A percentile compares a stretch with the other conserved stretches of the same genome.
phyloP scores from a whole-genome alignment of 2,113 vertebrate genomes.

The Melanerpes aurifrons region DNA sequence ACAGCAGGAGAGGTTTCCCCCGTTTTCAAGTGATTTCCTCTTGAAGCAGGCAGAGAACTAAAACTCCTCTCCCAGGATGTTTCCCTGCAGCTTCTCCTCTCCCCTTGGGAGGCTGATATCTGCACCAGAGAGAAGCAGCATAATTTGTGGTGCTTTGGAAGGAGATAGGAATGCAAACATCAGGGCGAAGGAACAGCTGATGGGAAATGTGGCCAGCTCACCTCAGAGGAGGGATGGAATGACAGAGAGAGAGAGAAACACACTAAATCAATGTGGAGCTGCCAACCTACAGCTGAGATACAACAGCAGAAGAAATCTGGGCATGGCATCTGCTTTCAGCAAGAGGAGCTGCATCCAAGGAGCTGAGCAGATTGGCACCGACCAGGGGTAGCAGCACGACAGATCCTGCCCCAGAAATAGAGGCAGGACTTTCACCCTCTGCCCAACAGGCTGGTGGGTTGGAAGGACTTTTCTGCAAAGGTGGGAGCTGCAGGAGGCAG shows the following conservation, averaged over 20 bases:
- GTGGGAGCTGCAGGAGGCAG: not conserved
- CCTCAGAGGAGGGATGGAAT: constrained; percentile 39
- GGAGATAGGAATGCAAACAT: not conserved
- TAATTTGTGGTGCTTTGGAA: not conserved
- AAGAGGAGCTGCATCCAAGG: not conserved
- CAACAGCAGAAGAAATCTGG: constrained; percentile 46
- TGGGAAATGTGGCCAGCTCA: constrained; percentile 8
- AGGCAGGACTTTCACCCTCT: not conserved
- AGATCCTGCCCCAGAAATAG: constrained; percentile 23
- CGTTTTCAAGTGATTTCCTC: not conserved
- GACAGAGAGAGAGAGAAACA: constrained; percentile 21
- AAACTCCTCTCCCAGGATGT: not conserved
- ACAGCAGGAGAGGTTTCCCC: not conserved
- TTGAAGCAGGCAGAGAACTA: not conserved
- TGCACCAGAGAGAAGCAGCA: not conserved
- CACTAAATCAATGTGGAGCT: constrained; percentile 28
- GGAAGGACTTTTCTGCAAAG: not conserved
- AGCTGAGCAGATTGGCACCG: not conserved
- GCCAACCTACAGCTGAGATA: constrained; percentile 58
- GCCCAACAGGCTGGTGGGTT: fast-evolving
- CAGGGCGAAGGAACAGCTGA: constrained; percentile 29
- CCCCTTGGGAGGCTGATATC: not conserved
- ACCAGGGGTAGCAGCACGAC: not conserved
- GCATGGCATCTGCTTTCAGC: constrained; percentile 47
- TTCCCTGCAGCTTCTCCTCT: not conserved